Conservation (phyloP, 2,113 vertebrate genomes). For the Oreochromis aureus region DNA sequence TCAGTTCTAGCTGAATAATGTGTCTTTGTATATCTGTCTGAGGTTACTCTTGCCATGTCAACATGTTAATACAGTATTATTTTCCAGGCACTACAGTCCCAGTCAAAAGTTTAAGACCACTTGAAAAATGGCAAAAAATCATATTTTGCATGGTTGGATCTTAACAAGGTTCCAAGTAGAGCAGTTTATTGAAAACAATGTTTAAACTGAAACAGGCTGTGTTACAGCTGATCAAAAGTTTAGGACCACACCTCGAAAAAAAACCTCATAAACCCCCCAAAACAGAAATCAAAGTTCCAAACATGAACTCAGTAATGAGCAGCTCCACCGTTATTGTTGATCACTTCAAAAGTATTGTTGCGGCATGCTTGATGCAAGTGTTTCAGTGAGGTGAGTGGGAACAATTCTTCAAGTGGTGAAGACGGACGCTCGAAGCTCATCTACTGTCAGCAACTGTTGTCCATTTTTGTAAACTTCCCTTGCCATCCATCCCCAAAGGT, state of each 20-base stretch:
- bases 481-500: fast-evolving
- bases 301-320: not conserved
- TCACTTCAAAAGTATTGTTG: not conserved
- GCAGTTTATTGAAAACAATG: not conserved
- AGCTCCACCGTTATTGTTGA: not conserved
- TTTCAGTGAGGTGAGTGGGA: not conserved
- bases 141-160: not conserved
- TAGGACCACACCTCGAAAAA: not conserved
- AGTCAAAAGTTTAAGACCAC: not conserved
- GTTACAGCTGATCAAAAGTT: not conserved
- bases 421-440: fast-evolving
- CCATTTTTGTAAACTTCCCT: not conserved
- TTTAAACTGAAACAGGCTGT: not conserved
- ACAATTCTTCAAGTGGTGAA: not conserved
- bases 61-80: not conserved
- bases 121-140: not conserved
- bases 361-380: not conserved
- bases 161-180: not conserved
- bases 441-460: not conserved
- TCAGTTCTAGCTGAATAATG: not conserved
- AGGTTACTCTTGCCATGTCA: not conserved
- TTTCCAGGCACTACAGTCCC: not conserved
- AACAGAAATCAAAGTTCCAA: not conserved
- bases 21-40: not conserved
- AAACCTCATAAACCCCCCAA: fast-evolving